Base-by-base conservation (phyloP, 2,888 invertebrate species). In the Drosophila neoperkinsi region DNA sequence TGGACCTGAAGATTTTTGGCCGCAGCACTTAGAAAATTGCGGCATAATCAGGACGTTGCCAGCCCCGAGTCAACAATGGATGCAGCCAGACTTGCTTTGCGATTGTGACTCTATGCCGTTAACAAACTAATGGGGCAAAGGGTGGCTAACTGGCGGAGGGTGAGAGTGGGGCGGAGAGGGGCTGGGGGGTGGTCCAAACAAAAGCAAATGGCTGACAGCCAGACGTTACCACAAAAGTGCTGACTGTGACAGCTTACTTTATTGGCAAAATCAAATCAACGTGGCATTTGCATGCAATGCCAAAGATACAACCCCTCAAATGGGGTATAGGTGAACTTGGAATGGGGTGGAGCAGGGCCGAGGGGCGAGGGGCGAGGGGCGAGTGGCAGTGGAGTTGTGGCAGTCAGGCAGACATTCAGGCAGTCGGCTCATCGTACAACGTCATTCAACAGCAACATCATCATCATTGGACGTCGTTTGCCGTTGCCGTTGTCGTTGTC, bases 221-320 rank as follows among this genome's bases (percentile, higher is more conserved):
- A 86, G 79, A 53, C 81, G 55, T 33, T 61, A 78, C 73, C 64
- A 73, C 82, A 84, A 91, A 90, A 90, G 91, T 90, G 90, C 90
- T 90, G 90, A 90, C 91, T 90, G 82, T 90, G 91, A 90, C 90
- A 91, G 90, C 91, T 90, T 91, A 81, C 88, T 89, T 90, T 90
- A 90, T 90, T 90, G 90, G 90, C 89, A 91, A 85, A 90, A 90
- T 90, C 91, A 90, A 91, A 90, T 90, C 90, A 84, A 77, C 86
- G 85, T 89, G 82, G 88, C 90, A 89, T 80, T 82, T 84, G 84
- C 87, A 87, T 87, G 86, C 82, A 77, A 74, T 74, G 71, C 77
- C 90, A 76, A 84, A 89, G 85, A 88, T 90, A 88, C 90, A 81
- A 71, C 41, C 57, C 33, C 50, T 9, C 73, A 60, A 41, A 38